A percentile compares a stretch with the other conserved stretches of the same genome.
Evolutionary conservation across 53 echinoderm and acorn worm species (phyloP).

Genomic region (Luidia sarsii): DNA sequence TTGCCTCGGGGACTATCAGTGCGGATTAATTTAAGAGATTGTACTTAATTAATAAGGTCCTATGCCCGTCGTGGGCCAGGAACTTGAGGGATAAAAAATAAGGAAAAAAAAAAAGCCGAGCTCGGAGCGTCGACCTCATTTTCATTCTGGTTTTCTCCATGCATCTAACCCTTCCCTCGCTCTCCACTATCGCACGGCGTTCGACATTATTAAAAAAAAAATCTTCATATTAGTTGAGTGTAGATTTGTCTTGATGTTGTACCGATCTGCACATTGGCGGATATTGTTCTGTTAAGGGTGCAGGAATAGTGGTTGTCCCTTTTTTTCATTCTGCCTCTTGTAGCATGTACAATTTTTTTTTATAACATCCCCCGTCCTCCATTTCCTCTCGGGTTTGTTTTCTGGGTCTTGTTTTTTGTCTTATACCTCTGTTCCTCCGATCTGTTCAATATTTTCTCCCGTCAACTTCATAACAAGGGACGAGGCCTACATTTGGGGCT

Average conservation of each 20-base stretch:
- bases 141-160: constrained; percentile 23
- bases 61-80: constrained; percentile 19
- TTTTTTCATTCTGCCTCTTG: too few relatives aligned
- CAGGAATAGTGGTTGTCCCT: constrained; percentile 13
- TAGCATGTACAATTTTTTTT: too few relatives aligned
- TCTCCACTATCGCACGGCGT: not conserved
- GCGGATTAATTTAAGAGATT: constrained; percentile 57
- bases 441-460: constrained; percentile 16
- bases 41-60: constrained; percentile 61
- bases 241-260: not conserved
- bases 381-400: not conserved
- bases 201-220: constrained; percentile 34
- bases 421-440: too few relatives aligned
- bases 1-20: constrained; percentile 40
- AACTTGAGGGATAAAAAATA: not conserved
- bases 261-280: constrained; percentile 17
- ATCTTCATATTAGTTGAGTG: too few relatives aligned
- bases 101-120: not conserved
- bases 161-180: too few relatives aligned
- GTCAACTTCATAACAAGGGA: constrained; percentile 9
- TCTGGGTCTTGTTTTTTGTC: too few relatives aligned
- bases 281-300: constrained; percentile 29
- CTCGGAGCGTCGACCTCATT: constrained; percentile 37
- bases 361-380: not conserved
- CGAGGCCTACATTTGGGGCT: constrained; percentile 5